These are phyloP conservation scores for Oscheius myriophilus DNA, from an alignment of 2,888 invertebrate genomes.

Conservation along the genomic window DNA sequence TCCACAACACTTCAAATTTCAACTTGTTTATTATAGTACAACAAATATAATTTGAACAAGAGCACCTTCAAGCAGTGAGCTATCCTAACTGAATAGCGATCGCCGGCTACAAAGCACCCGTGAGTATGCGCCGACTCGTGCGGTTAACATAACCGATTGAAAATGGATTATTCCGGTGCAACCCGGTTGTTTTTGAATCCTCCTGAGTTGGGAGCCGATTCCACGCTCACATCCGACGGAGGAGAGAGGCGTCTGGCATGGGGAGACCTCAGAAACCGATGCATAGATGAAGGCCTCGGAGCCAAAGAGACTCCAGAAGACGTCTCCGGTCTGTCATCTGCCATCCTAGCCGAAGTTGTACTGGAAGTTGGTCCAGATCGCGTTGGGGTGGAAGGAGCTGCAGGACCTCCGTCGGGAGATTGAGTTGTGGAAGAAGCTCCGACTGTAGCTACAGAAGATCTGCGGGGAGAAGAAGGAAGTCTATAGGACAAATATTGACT, in stretches of 20 bases:
- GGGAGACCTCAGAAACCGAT: conserved; percentile 14
- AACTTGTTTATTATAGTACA: too few species aligned
- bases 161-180: conserved; percentile 14
- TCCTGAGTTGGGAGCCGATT: background rate
- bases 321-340: conserved; percentile 7
- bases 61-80: too few species aligned
- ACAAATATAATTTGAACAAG: too few species aligned
- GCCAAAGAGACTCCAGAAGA: background rate
- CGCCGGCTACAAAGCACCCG: too few species aligned
- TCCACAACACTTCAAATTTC: too few species aligned
- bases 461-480: background rate
- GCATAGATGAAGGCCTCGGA: conserved; percentile 6
- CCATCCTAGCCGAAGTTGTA: background rate
- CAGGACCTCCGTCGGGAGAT: background rate
- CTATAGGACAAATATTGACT: too few species aligned
- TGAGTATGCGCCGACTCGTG: background rate
- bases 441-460: conserved; percentile 7
- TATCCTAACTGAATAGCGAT: too few species aligned
- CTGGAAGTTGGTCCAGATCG: conserved; percentile 7
- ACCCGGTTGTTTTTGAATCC: conserved; percentile 23
- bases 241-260: conserved; percentile 15
- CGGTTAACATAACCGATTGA: conserved; percentile 27
- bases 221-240: conserved; percentile 19
- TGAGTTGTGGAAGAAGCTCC: conserved; percentile 5
- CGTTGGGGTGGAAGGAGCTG: conserved; percentile 13